A percentile compares a stretch with the other conserved stretches of the same genome.
Conservation (phyloP, 2,888 invertebrate genomes). For the Cremastinae sp. region DNA sequence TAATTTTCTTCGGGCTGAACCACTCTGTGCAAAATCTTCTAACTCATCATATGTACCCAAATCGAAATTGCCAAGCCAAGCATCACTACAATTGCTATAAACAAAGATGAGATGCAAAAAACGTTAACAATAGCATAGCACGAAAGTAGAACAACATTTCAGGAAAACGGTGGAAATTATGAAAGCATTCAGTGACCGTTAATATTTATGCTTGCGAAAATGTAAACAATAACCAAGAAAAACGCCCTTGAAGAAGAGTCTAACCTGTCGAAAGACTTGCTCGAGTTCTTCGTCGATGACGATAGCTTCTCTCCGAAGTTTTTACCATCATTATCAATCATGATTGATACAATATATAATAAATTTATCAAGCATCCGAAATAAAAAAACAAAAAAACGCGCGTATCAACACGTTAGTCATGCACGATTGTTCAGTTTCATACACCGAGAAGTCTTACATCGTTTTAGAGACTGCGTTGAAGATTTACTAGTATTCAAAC, state of each 20-base stretch:
- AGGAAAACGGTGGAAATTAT: conserved; percentile 2
- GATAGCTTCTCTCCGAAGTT: neutral
- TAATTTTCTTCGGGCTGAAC: neutral
- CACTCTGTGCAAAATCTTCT: conserved; percentile 21
- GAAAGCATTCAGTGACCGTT: neutral
- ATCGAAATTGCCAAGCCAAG: conserved; percentile 1
- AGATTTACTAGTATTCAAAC: conserved; percentile 25
- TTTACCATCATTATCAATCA: neutral
- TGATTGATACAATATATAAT: neutral
- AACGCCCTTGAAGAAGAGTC: neutral
- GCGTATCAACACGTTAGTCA: conserved; percentile 2
- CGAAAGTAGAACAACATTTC: conserved; percentile 19
- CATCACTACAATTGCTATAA: conserved; percentile 1
- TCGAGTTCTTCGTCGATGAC: neutral
- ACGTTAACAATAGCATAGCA: too few relatives aligned
- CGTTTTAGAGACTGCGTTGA: neutral
- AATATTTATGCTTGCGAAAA: neutral
- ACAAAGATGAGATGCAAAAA: conserved; percentile 15
- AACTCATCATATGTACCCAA: conserved; percentile 18
- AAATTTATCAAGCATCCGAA: neutral
- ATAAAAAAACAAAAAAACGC: conserved; percentile 2
- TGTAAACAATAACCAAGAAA: conserved; percentile 25
- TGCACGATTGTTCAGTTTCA: conserved; percentile 14
- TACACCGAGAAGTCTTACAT: neutral
- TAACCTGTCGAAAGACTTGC: conserved; percentile 33